phyloP scores from a whole-genome alignment of 2,888 invertebrate genomes.

The Cancer borealis region DNA sequence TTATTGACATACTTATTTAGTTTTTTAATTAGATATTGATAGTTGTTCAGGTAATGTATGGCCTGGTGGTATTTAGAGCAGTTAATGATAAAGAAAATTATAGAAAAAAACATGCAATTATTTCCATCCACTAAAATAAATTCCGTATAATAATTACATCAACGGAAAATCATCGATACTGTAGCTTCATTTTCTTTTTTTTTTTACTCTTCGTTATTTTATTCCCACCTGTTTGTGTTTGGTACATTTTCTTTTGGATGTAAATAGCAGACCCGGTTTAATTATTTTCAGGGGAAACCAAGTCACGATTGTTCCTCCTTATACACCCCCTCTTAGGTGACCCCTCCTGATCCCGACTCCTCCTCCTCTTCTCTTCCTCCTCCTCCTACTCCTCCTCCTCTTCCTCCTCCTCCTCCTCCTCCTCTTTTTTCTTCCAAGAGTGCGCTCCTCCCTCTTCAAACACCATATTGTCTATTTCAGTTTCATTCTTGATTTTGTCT shows the following conservation, averaged over 20 bases:
- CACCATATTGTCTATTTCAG: slow-evolving; percentile 13
- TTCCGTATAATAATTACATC: background rate
- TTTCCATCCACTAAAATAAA: background rate
- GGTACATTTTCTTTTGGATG: background rate
- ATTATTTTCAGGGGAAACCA: slow-evolving; percentile 10
- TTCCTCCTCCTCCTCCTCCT: background rate
- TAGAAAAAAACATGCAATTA: too few species aligned
- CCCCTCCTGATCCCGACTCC: slow-evolving; percentile 10
- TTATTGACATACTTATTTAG: background rate
- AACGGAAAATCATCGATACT: background rate
- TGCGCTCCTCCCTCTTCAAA: background rate
- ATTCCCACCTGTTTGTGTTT: background rate
- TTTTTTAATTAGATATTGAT: background rate
- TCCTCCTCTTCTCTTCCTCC: background rate
- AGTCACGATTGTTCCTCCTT: slow-evolving; percentile 37
- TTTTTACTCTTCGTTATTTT: background rate
- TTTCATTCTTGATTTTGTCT: background rate
- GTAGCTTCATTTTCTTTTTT: background rate
- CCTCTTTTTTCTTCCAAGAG: background rate
- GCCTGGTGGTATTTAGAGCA: too few species aligned
- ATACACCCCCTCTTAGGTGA: slow-evolving; percentile 1
- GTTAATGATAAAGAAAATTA: too few species aligned
- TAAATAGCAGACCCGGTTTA: background rate
- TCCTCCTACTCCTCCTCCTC: too few species aligned
- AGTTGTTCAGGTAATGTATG: background rate